Evolutionary conservation across 2,113 vertebrate species (phyloP).

Genomic region (Recurvirostra avosetta): DNA sequence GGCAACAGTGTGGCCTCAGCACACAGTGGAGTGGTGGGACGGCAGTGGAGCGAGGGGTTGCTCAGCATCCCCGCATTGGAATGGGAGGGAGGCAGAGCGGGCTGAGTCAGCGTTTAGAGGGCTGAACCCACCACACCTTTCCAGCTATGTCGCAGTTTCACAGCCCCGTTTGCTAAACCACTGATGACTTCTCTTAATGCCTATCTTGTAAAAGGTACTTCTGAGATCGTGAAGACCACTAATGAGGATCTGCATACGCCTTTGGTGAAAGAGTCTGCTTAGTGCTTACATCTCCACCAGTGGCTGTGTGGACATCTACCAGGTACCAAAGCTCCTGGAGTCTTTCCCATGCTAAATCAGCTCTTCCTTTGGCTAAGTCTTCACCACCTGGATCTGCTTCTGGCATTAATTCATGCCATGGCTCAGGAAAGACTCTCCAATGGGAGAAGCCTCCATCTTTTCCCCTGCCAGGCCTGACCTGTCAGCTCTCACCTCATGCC

Average conservation of each 20-base stretch:
- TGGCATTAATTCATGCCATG: neutral
- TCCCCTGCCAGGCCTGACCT: neutral
- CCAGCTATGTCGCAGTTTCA: neutral
- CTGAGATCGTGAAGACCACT: neutral
- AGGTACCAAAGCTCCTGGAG: neutral
- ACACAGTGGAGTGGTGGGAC: rapidly evolving
- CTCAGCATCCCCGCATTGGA: rapidly evolving
- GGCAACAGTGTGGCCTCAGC: neutral
- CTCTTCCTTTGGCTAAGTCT: neutral
- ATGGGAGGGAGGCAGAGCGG: neutral
- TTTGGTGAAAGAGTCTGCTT: neutral
- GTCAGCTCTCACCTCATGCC: neutral
- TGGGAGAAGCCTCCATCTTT: neutral
- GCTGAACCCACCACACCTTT: neutral
- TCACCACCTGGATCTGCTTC: neutral
- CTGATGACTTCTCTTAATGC: neutral
- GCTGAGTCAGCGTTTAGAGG: neutral
- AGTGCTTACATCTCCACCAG: neutral
- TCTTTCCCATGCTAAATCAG: neutral
- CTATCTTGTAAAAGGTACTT: neutral
- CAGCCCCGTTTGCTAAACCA: neutral
- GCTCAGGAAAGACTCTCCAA: neutral
- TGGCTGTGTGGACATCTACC: neutral
- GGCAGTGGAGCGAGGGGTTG: neutral
- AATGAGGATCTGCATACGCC: neutral